Percentiles rank a stretch among this genome's conserved stretches.
These are phyloP conservation scores for Agelastica alni DNA, from an alignment of 2,888 invertebrate genomes.

Conservation along the genomic window DNA sequence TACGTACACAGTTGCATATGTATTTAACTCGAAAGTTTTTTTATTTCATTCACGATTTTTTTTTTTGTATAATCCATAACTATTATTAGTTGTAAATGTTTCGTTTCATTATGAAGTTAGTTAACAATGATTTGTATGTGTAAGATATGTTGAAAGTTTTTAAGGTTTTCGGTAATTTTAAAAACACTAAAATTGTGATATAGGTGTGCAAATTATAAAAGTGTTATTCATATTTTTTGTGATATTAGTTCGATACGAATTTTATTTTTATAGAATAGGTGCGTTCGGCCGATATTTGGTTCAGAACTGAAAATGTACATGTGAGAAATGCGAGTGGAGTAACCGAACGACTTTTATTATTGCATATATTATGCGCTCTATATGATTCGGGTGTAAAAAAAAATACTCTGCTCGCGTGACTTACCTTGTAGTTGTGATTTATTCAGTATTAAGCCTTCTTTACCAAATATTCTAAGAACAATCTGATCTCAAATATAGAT, in stretches of 20 bases:
- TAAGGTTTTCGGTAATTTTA: slow-evolving; percentile 20
- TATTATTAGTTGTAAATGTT: slow-evolving; percentile 23
- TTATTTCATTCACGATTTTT: slow-evolving; percentile 27
- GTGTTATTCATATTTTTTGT: slow-evolving; percentile 34
- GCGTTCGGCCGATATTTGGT: slow-evolving; percentile 24
- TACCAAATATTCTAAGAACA: slow-evolving; percentile 27
- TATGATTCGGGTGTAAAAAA: background rate
- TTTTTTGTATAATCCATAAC: slow-evolving; percentile 25
- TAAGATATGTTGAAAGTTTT: slow-evolving; percentile 15
- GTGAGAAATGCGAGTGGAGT: background rate
- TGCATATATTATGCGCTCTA: slow-evolving; percentile 13
- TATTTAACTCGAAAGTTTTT: slow-evolving; percentile 27
- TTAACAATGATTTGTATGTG: slow-evolving; percentile 20
- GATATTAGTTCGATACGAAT: slow-evolving; percentile 41
- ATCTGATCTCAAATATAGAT: slow-evolving; percentile 30
- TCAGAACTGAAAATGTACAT: slow-evolving; percentile 23
- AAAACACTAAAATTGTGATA: slow-evolving; percentile 25
- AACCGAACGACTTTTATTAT: background rate
- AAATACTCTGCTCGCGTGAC: background rate
- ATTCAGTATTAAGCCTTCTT: slow-evolving; percentile 29
- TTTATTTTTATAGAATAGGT: slow-evolving; percentile 31
- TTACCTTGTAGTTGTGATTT: slow-evolving; percentile 17
- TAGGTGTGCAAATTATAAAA: slow-evolving; percentile 24
- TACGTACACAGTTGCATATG: slow-evolving; percentile 17
- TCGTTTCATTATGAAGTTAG: slow-evolving; percentile 18